Evolutionary conservation across 2,113 vertebrate genomes (phyloP).

Genomic region (Podiceps cristatus): DNA sequence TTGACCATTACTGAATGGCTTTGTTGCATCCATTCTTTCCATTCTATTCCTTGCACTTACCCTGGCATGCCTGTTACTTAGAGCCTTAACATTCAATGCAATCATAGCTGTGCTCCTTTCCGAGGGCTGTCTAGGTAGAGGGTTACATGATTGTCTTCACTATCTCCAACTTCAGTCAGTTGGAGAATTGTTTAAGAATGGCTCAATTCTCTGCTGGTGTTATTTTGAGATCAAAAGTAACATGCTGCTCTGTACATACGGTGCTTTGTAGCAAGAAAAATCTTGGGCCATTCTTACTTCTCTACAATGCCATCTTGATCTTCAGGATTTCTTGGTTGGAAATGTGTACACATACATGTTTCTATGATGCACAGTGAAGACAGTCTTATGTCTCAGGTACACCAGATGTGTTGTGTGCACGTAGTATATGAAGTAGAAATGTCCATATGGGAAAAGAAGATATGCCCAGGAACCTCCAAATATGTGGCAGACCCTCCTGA

Average conservation of each 20-base stretch:
- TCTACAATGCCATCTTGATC: background rate
- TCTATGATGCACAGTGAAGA: background rate
- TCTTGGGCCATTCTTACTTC: background rate
- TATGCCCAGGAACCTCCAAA: background rate
- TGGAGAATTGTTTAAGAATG: background rate
- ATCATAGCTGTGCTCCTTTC: background rate
- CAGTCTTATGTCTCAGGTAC: background rate
- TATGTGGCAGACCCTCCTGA: background rate
- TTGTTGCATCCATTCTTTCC: background rate
- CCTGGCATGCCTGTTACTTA: fast-evolving
- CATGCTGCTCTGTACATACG: background rate
- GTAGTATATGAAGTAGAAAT: background rate
- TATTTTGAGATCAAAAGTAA: background rate
- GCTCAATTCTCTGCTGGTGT: background rate
- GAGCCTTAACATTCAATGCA: background rate
- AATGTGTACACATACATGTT: fast-evolving
- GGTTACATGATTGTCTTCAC: background rate
- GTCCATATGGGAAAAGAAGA: background rate
- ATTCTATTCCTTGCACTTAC: background rate
- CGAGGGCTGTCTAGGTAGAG: background rate
- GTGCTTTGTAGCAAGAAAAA: background rate
- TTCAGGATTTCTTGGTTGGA: background rate
- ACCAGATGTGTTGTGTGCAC: background rate
- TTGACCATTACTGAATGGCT: background rate
- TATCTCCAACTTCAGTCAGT: background rate